Conservation (phyloP, 2,888 invertebrate genomes). For the Adelphocoris suturalis region DNA sequence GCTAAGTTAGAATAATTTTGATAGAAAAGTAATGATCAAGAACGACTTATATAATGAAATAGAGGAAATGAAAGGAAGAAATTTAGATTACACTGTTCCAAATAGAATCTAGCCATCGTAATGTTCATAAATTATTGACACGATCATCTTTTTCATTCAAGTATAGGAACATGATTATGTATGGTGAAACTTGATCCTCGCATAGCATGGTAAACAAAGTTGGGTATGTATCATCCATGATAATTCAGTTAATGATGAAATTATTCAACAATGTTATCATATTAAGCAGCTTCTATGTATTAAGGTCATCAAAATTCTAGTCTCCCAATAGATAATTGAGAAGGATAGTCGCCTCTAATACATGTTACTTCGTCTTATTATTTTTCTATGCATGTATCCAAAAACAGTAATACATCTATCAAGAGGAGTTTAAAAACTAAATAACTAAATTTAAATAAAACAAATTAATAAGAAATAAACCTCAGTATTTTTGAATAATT, state of each 20-base stretch:
- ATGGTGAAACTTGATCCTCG: conserved; percentile 32
- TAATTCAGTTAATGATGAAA: not conserved
- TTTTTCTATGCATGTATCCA: no score
- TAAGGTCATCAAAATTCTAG: no score
- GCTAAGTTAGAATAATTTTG: not conserved
- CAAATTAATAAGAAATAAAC: no score
- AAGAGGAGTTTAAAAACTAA: no score
- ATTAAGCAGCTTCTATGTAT: no score
- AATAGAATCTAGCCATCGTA: not conserved
- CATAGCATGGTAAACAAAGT: not conserved
- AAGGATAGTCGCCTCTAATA: no score
- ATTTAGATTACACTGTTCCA: not conserved
- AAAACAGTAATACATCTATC: no score
- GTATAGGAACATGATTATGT: conserved; percentile 6
- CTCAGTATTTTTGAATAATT: no score
- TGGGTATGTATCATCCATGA: not conserved
- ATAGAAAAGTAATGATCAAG: conserved; percentile 10
- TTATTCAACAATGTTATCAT: not conserved
- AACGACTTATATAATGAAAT: not conserved
- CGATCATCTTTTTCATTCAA: conserved; percentile 1
- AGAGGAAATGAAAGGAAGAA: not conserved
- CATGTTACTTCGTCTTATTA: no score
- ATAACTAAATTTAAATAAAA: no score
- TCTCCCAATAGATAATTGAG: no score
- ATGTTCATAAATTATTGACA: conserved; percentile 2